Evolutionary conservation across 2,113 vertebrate genomes (phyloP), one percentile per base, ranked within the genome.

Genomic region (Echinops telfairi): DNA sequence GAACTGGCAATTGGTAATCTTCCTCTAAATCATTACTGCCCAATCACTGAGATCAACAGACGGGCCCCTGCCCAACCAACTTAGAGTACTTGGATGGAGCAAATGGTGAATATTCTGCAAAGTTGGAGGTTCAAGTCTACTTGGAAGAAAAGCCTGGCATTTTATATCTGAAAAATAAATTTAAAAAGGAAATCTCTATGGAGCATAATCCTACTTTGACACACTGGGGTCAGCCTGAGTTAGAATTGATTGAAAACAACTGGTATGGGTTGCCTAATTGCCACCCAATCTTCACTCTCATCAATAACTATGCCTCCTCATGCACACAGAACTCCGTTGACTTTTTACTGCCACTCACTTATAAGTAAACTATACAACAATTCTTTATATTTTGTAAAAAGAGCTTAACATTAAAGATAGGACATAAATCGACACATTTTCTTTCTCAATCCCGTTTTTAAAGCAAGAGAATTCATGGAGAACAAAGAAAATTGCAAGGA

Each of bases 321-420:
- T 8, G 16, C 6, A 15, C 2, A 23, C 0, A 8, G 16, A 73
- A 0, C 19, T 40, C 19, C n/a, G n/a, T 0, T 36, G 20, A 2
- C 57, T 79, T 89, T 76, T 31, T 8, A 62, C 31, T 20, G 36
- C 78, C 53, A 36, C 38, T 57, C 36, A 23, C 17, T 87, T n/a
- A 19, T 20, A 71, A 64, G 25, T 31, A 3, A 9, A n/a, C 31
- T 20, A 53, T 27, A 11, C 43, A 15, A 53, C 83, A 17, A 2
- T 66, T 38, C 7, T 38, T 9, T 58, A 20, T 31, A 58, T 43
- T 91, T 47, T 64, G 40, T n/a, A 60, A 75, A 20, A 68, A 40
- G 7, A 1, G 33, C 10, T 58, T 70, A 23, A 16, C 19, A 40
- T 40, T 71, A 81, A 33, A 89, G 23, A 40, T 2, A 33, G 27